Conservation (phyloP, 37 sponge, comb jelly and placozoan species). For the Ephydatia muelleri region DNA sequence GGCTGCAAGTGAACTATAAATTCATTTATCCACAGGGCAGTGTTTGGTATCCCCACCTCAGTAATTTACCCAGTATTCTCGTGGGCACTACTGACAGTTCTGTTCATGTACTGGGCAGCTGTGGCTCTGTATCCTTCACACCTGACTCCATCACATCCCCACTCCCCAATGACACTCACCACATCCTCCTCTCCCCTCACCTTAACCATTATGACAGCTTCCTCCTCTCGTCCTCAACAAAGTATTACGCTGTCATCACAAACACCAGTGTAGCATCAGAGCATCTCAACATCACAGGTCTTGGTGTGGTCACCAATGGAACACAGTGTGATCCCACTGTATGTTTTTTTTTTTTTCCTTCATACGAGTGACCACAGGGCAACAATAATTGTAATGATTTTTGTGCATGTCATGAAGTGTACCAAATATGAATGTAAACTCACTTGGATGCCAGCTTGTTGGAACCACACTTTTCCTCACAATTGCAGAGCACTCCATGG, state of each 20-base stretch:
- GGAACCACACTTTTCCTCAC: neutral
- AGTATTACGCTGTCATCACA: neutral
- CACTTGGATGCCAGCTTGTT: too few relatives aligned
- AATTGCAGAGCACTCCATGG: neutral
- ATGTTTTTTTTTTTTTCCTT: neutral
- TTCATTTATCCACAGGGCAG: slow-evolving; percentile 60
- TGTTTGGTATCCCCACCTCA: slow-evolving; percentile 67
- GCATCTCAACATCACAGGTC: neutral
- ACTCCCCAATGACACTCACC: neutral
- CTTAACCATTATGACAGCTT: neutral
- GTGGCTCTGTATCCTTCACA: slow-evolving; percentile 83
- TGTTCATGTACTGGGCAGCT: slow-evolving; percentile 67
- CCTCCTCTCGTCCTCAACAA: neutral
- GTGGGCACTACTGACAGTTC: slow-evolving; percentile 57
- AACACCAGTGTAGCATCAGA: neutral
- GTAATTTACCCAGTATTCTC: slow-evolving; percentile 89
- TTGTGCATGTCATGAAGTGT: too few relatives aligned
- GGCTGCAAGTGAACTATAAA: too few relatives aligned
- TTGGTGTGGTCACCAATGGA: slow-evolving; percentile 17
- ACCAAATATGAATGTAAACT: too few relatives aligned
- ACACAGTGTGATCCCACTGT: slow-evolving; percentile 15
- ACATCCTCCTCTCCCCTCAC: neutral
- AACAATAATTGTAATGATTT: neutral
- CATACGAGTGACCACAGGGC: neutral
- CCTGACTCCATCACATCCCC: neutral